Base-by-base conservation (phyloP, 1,140 invertebrate genomes). In the Scaptodrosophila lebanonensis region DNA sequence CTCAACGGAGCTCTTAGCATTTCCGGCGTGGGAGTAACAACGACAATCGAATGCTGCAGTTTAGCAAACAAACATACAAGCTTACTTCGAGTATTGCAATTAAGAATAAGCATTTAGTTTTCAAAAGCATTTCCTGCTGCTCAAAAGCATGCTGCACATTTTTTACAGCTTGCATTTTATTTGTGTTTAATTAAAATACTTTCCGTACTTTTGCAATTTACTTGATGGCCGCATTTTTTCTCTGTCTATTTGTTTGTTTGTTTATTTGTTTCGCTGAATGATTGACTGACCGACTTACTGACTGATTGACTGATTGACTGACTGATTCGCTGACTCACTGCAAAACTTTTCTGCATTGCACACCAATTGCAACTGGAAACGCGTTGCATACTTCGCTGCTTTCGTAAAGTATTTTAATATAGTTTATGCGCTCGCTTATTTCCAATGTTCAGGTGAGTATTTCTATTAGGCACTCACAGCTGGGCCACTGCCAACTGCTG, bases 141-240 rank as follows among this genome's bases (percentile, higher is more conserved):
- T 6, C n/a, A n/a, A n/a, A n/a, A n/a, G 2, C 20, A 13, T 7
- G 12, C 20, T 11, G 20, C 18, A 29, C 8, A 16, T 39, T n/a
- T 50, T 45, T 25, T 16, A 30, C 40, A 52, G 30, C 13, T 45
- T 32, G 44, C 42, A 53, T 38, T 64, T 43, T 56, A 60, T 60
- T 49, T 63, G 40, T 64, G 58, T 76, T 77, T 79, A 71, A 77
- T 71, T 67, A 77, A 67, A 76, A 67, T 63, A 71, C 50, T 59
- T 66, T 45, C 66, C 25, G 36, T 42, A 52, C 42, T 66, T 65
- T 69, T 40, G 22, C 13, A 17, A 50, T 61, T 58, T 65, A 57
- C 54, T 54, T 49, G 35, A 36, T 53, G 42, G 40, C 42, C 32
- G 38, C 17, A 45, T 15, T 43, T 29, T 47, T 58, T 22, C n/a